phyloP scores from a whole-genome alignment of 2,888 invertebrate species.

The Stenodema calcarata region DNA sequence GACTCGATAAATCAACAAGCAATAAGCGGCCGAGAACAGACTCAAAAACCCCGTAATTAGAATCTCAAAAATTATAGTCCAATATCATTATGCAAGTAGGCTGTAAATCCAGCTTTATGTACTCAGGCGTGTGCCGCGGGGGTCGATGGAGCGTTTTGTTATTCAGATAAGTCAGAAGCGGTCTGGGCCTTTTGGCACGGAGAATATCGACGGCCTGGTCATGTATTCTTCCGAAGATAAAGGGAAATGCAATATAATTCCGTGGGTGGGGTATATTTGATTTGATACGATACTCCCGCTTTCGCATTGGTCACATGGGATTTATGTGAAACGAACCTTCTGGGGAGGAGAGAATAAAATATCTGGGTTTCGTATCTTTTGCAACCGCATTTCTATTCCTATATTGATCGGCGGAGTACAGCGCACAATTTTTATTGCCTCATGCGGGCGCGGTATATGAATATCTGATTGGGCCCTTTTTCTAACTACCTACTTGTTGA shows the following conservation, averaged over 20 bases:
- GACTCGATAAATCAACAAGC: background rate
- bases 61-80: conserved; percentile 11
- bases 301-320: conserved; percentile 31
- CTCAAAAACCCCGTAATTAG: conserved; percentile 9
- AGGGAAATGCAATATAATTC: conserved; percentile 43
- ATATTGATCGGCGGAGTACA: background rate
- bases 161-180: conserved; percentile 29
- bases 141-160: conserved; percentile 23
- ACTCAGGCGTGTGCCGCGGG: conserved; percentile 19
- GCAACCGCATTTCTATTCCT: background rate
- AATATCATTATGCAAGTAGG: conserved; percentile 28
- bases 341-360: background rate
- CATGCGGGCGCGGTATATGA: background rate
- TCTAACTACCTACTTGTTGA: too few species aligned
- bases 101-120: conserved; percentile 32
- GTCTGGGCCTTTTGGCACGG: background rate
- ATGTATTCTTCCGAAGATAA: conserved; percentile 2
- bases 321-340: background rate
- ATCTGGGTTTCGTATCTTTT: background rate
- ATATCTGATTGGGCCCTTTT: too few species aligned
- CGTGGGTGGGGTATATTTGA: conserved; percentile 38
- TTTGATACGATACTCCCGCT: conserved; percentile 39
- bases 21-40: background rate
- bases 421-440: background rate
- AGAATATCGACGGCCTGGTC: conserved; percentile 11